Percentiles rank a stretch among this genome's conserved stretches.
Evolutionary conservation across 2,888 invertebrate species (phyloP).

Genomic region (Dasysyrphus tricinctus): DNA sequence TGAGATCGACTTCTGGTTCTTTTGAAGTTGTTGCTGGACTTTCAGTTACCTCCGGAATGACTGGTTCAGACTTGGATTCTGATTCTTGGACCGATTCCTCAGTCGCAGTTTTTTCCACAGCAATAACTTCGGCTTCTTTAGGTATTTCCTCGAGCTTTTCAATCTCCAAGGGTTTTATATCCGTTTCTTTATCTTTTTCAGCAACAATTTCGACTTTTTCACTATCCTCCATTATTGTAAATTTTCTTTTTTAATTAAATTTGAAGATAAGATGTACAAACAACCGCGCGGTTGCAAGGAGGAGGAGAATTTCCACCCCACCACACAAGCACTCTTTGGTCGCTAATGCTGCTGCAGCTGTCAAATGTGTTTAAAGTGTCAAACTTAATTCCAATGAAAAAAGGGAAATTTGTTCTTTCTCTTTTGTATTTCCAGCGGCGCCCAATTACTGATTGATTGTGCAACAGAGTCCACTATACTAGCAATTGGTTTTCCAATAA

Average conservation of each 20-base stretch:
- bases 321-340: conserved; percentile 23
- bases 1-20: not conserved
- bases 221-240: conserved; percentile 48
- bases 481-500: conserved; percentile 53
- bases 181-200: conserved; percentile 5
- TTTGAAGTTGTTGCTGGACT: not conserved
- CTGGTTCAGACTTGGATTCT: conserved; percentile 2
- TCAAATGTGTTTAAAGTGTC: conserved; percentile 61
- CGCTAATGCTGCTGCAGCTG: conserved; percentile 48
- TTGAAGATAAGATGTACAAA: conserved; percentile 43
- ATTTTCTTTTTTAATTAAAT: conserved; percentile 37
- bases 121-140: not conserved
- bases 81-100: not conserved
- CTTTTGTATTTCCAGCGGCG: conserved; percentile 49
- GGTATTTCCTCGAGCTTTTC: conserved; percentile 7
- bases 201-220: conserved; percentile 43
- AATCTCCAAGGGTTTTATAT: not conserved
- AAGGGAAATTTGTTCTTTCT: conserved; percentile 30
- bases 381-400: conserved; percentile 49
- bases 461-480: conserved; percentile 68
- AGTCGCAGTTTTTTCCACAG: not conserved
- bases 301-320: conserved; percentile 50
- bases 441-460: conserved; percentile 57
- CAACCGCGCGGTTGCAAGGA: conserved; percentile 67
- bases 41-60: not conserved